phyloP scores from a whole-genome alignment of 92 coral and sea anemone species.

The Pocillopora meandrina region DNA sequence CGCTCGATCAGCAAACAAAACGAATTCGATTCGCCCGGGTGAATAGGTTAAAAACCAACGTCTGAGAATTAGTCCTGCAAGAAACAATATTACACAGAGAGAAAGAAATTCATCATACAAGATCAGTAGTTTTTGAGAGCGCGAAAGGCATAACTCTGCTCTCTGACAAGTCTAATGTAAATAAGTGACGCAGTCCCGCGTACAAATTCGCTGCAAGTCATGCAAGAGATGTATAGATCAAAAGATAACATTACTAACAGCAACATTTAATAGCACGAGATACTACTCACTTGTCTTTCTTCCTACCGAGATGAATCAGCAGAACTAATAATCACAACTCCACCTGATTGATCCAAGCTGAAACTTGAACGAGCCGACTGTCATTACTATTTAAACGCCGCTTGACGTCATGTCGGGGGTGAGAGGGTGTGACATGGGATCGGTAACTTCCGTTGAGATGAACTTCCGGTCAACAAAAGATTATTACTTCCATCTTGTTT shows the following conservation, averaged over 20 bases:
- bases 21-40: background rate
- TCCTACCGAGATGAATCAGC: background rate
- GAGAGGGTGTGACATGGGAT: slow-evolving; percentile 5
- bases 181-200: too few relatives aligned
- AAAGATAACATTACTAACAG: background rate
- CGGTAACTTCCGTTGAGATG: slow-evolving; percentile 1
- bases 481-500: too few relatives aligned
- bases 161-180: too few relatives aligned
- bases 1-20: background rate
- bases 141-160: background rate
- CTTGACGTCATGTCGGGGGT: slow-evolving; percentile 35
- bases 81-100: background rate
- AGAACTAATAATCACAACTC: background rate
- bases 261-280: background rate
- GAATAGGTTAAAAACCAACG: background rate
- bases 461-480: slow-evolving; percentile 7
- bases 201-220: background rate
- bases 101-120: background rate
- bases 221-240: background rate
- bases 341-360: background rate
- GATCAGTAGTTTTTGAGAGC: background rate
- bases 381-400: background rate
- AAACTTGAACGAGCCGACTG: background rate
- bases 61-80: background rate
- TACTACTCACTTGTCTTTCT: background rate